Evolutionary conservation across 2,113 vertebrate genomes (phyloP).

Genomic region (Colius striatus): DNA sequence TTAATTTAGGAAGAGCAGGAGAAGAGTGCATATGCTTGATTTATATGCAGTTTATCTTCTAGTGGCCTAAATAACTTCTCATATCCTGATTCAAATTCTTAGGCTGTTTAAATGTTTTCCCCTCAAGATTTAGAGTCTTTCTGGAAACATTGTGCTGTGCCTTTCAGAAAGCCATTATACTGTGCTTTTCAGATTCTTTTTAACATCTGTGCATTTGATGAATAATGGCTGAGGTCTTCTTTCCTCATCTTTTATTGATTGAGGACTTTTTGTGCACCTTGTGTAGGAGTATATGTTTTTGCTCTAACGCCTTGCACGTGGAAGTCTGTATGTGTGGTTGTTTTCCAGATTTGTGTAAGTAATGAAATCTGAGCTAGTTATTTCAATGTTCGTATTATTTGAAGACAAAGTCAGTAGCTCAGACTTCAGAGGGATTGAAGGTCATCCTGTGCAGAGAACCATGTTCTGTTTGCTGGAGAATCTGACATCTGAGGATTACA

Average conservation of each 20-base stretch:
- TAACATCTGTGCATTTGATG: background rate
- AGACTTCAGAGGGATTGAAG: background rate
- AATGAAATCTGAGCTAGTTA: background rate
- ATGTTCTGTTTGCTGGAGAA: background rate
- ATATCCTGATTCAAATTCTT: conserved; percentile 23
- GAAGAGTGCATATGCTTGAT: background rate
- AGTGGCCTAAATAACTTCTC: conserved; percentile 50
- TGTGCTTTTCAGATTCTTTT: background rate
- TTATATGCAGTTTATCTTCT: conserved; percentile 48
- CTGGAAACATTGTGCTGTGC: background rate
- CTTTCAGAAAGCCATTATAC: background rate
- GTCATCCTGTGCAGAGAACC: background rate
- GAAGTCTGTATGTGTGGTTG: background rate
- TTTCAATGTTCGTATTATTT: background rate
- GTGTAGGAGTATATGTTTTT: background rate
- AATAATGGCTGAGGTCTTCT: background rate
- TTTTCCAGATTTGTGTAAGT: background rate
- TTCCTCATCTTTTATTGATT: background rate
- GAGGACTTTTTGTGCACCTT: background rate
- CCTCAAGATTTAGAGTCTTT: background rate
- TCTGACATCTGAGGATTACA: background rate
- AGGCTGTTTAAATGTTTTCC: background rate
- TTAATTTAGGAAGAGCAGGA: conserved; percentile 23
- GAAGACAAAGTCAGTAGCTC: background rate
- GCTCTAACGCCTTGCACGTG: background rate